Base-by-base conservation (phyloP, 2,888 invertebrate species). In the Tenthredo notha region DNA sequence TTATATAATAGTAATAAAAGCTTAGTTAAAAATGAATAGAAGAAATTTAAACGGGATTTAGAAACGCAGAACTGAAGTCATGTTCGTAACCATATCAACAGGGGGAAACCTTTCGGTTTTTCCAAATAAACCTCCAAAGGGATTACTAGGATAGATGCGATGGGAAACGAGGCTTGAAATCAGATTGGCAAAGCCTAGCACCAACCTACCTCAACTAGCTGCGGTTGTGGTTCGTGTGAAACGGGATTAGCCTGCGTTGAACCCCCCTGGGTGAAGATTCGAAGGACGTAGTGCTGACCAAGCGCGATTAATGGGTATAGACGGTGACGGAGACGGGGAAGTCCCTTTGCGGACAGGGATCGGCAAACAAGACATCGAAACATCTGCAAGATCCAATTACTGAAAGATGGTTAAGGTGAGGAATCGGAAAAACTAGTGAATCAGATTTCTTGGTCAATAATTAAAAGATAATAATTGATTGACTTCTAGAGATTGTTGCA, bases 141-240 rank as follows among this genome's bases (percentile, higher is more conserved):
- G 80, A 80, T 80, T 80, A 80, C 80, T 40, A 58, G 58, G 58
- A 80, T 80, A 61, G 58, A 80, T 61, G 40, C 80, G 80, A 21
- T 40, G 80, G 80, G 37, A 80, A 80, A 80, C 80, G 80, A 61
- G 80, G 80, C 80, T 80, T 80, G 80, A 80, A 80, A 80, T 80
- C 80, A 80, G 80, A 80, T 80, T 80, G 78, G 78, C 29, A 78
- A 78, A 78, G 78, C 58, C 58, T 78, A 37, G 61, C 58, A 61
- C 10, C 58, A 80, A 80, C 80, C 80, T 80, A 80, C 80, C 80
- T 80, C 80, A 80, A 80, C 80, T 37, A 80, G 80, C 80, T 61
- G 61, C 40, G 80, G 80, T 80, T 80, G 80, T 61, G 80, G 80
- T 80, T 80, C 61, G 50, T 61, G 80, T 40, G 80, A 80, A 80